phyloP scores from a whole-genome alignment of 2,888 invertebrate genomes.

The Cepaea hortensis region DNA sequence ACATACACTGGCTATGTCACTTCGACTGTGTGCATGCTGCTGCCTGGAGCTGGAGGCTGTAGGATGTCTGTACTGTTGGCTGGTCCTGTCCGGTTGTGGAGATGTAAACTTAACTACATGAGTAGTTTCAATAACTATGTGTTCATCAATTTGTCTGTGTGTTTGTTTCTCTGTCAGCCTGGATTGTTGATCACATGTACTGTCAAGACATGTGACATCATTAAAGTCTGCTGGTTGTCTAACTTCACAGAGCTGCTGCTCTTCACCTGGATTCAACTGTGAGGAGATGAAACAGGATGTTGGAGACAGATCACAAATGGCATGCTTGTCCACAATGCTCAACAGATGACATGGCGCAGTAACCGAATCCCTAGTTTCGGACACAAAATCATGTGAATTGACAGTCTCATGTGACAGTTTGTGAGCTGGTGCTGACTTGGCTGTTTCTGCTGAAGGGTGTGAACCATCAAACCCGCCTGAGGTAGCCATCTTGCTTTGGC shows the following conservation, averaged over 20 bases:
- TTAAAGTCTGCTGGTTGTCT: too few species aligned
- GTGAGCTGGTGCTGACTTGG: not conserved
- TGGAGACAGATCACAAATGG: not conserved
- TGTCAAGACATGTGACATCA: too few species aligned
- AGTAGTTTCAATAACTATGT: conserved; percentile 14
- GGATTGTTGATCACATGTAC: not conserved
- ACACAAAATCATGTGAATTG: not conserved
- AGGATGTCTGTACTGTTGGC: not conserved
- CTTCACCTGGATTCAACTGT: conserved; percentile 6
- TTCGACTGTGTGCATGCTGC: not conserved
- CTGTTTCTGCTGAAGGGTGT: not conserved
- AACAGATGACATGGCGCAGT: too few species aligned
- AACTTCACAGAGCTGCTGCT: not conserved
- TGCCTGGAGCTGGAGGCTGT: not conserved
- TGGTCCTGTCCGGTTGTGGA: not conserved
- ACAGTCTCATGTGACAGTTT: not conserved
- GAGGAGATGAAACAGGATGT: not conserved
- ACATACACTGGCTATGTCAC: conserved; percentile 40
- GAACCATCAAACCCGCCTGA: not conserved
- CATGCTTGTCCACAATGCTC: not conserved
- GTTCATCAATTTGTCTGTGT: conserved; percentile 18
- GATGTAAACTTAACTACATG: not conserved
- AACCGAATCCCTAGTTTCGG: too few species aligned
- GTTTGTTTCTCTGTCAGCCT: conserved; percentile 10
- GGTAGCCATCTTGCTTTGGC: conserved; percentile 9